Evolutionary conservation across 2,113 vertebrate species (phyloP).

Genomic region (Anolis sagrei): DNA sequence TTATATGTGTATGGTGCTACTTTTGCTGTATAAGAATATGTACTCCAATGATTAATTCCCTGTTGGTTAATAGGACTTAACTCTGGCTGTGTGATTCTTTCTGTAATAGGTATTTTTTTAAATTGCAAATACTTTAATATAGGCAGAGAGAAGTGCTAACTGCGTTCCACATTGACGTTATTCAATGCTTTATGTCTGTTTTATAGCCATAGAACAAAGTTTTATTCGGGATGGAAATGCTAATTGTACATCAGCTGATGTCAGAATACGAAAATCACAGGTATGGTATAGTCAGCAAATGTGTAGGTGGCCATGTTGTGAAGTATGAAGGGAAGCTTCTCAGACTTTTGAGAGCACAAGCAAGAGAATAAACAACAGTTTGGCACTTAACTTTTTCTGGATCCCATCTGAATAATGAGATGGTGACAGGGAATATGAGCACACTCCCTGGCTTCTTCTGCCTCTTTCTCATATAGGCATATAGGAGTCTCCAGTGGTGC

Average conservation of each 20-base stretch:
- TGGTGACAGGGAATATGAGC: too few species aligned
- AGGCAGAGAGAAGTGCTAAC: rapidly evolving
- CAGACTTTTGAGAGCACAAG: not conserved
- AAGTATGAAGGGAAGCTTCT: not conserved
- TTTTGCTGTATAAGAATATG: not conserved
- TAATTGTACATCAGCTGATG: constrained; percentile 82
- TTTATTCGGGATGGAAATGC: constrained; percentile 82
- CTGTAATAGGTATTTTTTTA: not conserved
- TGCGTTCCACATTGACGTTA: rapidly evolving
- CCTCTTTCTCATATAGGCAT: too few species aligned
- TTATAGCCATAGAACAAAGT: constrained; percentile 87
- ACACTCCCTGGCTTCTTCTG: too few species aligned
- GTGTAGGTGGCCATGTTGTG: not conserved
- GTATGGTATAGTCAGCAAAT: constrained; percentile 65
- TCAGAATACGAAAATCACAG: constrained; percentile 95
- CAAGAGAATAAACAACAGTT: not conserved
- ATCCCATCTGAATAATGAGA: too few species aligned
- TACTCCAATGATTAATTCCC: not conserved
- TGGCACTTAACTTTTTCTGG: not conserved
- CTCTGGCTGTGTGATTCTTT: not conserved
- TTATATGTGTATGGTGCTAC: not conserved
- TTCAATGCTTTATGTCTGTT: not conserved
- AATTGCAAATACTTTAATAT: not conserved
- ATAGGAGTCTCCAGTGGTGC: too few species aligned
- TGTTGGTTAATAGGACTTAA: not conserved